phyloP scores from a whole-genome alignment of 2,113 vertebrate genomes.

The Xiphophorus hellerii region DNA sequence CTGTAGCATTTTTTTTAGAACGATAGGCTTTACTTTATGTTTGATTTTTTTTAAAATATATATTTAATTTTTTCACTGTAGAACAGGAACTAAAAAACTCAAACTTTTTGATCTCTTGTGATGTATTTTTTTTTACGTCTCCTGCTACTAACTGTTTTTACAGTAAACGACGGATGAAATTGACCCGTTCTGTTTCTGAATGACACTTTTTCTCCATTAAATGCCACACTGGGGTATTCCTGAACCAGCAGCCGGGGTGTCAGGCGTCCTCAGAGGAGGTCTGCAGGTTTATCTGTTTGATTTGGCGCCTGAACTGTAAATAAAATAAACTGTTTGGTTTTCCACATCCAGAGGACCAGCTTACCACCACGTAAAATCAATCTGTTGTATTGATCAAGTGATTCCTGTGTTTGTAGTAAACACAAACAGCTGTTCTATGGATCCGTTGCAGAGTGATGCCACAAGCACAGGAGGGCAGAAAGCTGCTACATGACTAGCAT shows the following conservation, averaged over 20 bases:
- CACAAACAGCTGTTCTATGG: background rate
- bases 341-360: too few relatives aligned
- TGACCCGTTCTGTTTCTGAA: background rate
- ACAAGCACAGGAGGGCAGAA: too few relatives aligned
- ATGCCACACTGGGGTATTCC: background rate
- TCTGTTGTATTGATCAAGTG: background rate
- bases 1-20: slow-evolving; percentile 9
- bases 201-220: background rate
- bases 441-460: too few relatives aligned
- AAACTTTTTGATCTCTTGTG: background rate
- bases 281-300: background rate
- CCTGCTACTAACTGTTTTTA: background rate
- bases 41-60: too few relatives aligned
- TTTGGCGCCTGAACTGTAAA: background rate
- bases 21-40: background rate
- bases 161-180: background rate
- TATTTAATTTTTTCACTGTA: background rate
- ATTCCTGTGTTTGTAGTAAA: background rate
- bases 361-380: too few relatives aligned
- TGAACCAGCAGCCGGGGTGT: background rate
- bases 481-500: too few relatives aligned
- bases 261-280: too few relatives aligned
- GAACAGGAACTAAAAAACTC: background rate
- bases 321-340: too few relatives aligned
- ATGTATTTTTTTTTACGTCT: background rate